phyloP scores from a whole-genome alignment of 2,113 vertebrate species.

The Melanerpes formicivorus region DNA sequence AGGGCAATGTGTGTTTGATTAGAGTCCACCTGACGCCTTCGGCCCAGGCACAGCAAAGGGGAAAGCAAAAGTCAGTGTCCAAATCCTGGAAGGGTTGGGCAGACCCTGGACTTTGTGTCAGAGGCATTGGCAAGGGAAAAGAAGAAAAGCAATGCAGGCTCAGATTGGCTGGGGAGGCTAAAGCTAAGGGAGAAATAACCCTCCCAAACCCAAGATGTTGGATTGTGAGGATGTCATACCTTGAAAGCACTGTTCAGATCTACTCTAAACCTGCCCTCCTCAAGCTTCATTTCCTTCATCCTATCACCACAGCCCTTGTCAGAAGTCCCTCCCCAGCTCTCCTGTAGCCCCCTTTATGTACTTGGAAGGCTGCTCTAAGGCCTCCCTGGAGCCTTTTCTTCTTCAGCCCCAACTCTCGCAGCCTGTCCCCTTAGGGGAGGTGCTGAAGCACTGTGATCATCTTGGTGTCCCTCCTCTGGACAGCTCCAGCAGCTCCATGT shows the following conservation, averaged over 20 bases:
- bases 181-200: neutral
- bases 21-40: slow-evolving; percentile 37
- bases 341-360: no score
- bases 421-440: no score
- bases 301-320: no score
- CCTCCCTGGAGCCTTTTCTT: no score
- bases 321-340: no score
- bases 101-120: neutral
- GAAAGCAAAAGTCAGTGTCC: neutral
- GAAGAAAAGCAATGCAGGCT: neutral
- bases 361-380: no score
- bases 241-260: neutral
- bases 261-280: no score
- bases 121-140: neutral
- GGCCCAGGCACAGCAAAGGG: neutral
- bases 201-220: neutral
- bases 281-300: no score
- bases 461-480: no score
- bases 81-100: neutral
- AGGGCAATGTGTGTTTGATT: slow-evolving; percentile 57
- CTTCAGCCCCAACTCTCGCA: no score
- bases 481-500: no score
- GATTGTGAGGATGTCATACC: neutral
- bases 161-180: neutral
- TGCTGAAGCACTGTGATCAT: no score